Conservation (phyloP, 2,888 invertebrate genomes). For the Clunio marinus region DNA sequence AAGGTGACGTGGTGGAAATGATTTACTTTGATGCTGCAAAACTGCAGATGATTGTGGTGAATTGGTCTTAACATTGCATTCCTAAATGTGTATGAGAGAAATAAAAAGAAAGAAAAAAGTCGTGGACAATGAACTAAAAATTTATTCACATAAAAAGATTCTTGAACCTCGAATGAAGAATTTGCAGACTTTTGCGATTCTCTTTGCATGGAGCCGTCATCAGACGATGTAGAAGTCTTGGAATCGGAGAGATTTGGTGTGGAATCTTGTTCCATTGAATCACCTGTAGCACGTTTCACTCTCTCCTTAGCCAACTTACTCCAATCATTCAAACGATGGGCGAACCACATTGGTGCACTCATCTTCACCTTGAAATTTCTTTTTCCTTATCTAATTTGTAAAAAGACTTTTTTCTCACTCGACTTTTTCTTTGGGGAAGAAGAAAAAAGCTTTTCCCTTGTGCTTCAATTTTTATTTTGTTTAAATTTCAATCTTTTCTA, state of each 20-base stretch:
- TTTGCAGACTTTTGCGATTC: conserved; percentile 30
- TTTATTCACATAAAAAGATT: neutral
- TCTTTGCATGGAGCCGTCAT: conserved; percentile 40
- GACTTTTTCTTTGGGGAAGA: no score
- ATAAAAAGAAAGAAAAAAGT: neutral
- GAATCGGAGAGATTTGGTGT: conserved; percentile 7
- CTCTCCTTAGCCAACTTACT: conserved; percentile 69
- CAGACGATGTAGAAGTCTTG: conserved; percentile 25
- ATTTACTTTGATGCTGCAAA: conserved; percentile 66
- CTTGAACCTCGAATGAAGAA: conserved; percentile 33
- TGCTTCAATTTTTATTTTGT: no score
- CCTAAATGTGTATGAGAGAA: no score
- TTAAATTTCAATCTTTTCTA: neutral
- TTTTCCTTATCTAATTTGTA: neutral
- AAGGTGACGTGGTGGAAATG: conserved; percentile 61
- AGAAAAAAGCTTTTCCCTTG: neutral
- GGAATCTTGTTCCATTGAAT: conserved; percentile 46
- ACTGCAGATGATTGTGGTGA: conserved; percentile 51
- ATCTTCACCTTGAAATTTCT: conserved; percentile 48
- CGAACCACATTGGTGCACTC: conserved; percentile 73
- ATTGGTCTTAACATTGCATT: conserved; percentile 59
- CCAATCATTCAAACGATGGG: conserved; percentile 72
- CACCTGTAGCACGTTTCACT: conserved; percentile 49
- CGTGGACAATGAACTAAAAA: neutral
- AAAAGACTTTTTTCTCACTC: neutral